Conservation (phyloP, 2,888 invertebrate genomes). For the Teinopalpus imperialis region DNA sequence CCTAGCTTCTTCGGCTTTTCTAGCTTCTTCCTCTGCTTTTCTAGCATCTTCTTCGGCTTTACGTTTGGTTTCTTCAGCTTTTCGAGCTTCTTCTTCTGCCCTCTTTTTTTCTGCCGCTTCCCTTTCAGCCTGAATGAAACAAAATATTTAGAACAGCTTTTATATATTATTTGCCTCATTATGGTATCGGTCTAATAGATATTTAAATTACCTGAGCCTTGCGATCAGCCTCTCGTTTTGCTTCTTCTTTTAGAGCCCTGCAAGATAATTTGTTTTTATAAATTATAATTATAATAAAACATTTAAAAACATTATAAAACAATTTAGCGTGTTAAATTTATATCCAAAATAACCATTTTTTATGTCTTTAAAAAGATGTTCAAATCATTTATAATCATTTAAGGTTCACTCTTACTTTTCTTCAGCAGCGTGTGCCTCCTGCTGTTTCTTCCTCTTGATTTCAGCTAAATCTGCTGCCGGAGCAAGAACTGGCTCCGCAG, state of each 20-base stretch:
- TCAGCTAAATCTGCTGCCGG: constrained; percentile 80
- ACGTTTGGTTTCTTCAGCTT: constrained; percentile 74
- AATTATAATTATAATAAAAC: too few species aligned
- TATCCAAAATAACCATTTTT: too few species aligned
- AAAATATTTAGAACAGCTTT: constrained; percentile 5
- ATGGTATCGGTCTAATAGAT: too few species aligned
- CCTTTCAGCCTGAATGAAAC: constrained; percentile 52
- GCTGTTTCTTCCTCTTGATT: constrained; percentile 81
- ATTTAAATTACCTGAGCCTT: constrained; percentile 64
- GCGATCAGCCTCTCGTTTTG: constrained; percentile 74
- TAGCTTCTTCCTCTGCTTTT: constrained; percentile 49
- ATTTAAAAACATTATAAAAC: too few species aligned
- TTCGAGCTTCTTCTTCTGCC: constrained; percentile 80
- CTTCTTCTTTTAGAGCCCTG: constrained; percentile 77
- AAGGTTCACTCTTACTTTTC: constrained; percentile 82
- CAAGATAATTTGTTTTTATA: not conserved
- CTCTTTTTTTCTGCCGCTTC: constrained; percentile 72
- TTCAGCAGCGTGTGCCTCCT: constrained; percentile 84
- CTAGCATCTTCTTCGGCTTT: constrained; percentile 73
- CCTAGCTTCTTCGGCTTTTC: constrained; percentile 64
- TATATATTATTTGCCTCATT: too few species aligned
- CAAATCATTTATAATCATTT: too few species aligned
- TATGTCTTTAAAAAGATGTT: too few species aligned
- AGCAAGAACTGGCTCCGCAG: constrained; percentile 66
- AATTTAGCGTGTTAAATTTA: too few species aligned